Conservation (phyloP, 2,888 invertebrate genomes). For the Steinernema scapterisci region DNA sequence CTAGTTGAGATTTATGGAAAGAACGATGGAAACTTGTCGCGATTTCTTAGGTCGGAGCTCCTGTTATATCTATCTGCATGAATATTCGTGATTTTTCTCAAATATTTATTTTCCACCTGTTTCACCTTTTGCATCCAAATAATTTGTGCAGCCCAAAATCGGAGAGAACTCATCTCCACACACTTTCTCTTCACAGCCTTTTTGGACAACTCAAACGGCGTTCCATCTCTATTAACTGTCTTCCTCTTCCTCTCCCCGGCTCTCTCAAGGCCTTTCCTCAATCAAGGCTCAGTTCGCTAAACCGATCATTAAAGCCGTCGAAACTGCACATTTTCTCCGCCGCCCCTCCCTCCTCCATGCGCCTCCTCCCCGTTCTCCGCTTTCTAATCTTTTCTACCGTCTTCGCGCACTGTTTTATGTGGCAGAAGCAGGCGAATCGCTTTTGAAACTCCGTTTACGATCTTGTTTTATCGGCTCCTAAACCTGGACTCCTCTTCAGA, state of each 20-base stretch:
- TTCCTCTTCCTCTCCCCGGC: not conserved
- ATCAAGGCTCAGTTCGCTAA: not conserved
- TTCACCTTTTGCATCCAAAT: no score
- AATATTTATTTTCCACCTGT: no score
- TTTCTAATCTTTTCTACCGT: not conserved
- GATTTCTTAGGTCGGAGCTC: no score
- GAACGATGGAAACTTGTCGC: no score
- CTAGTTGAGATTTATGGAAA: no score
- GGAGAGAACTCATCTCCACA: no score
- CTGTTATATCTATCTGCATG: no score
- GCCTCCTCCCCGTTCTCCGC: not conserved
- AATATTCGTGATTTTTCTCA: no score
- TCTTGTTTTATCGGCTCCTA: constrained; percentile 5
- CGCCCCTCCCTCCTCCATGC: not conserved
- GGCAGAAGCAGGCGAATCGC: not conserved
- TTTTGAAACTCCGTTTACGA: constrained; percentile 16
- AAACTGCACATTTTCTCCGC: not conserved
- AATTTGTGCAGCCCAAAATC: no score
- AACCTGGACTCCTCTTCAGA: not conserved
- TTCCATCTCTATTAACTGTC: no score
- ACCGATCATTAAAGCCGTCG: constrained; percentile 11
- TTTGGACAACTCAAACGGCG: no score
- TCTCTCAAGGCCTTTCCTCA: constrained; percentile 12
- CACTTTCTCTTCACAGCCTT: no score
- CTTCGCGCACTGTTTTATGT: constrained; percentile 14